These are phyloP conservation scores for Scortum barcoo DNA, from an alignment of 2,113 vertebrate genomes.

Conservation along the genomic window DNA sequence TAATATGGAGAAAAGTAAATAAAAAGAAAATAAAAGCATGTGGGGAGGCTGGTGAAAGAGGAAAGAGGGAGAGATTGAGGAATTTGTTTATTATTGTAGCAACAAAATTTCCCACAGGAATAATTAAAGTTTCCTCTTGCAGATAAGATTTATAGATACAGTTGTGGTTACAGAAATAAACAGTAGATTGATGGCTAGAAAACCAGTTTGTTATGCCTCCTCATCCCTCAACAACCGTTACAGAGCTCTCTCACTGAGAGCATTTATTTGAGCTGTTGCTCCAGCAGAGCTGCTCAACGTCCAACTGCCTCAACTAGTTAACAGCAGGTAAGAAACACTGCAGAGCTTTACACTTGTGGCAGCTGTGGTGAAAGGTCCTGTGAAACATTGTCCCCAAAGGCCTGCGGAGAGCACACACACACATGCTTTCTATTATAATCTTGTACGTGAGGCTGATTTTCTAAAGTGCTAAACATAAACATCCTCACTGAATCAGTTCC, in stretches of 20 bases:
- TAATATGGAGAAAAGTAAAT: neutral
- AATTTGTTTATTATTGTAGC: slow-evolving; percentile 45
- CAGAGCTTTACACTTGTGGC: slow-evolving; percentile 30
- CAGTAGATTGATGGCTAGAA: slow-evolving; percentile 27
- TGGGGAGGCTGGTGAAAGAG: neutral
- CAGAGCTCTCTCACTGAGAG: neutral
- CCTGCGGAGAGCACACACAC: slow-evolving; percentile 31
- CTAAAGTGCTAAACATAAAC: slow-evolving; percentile 61
- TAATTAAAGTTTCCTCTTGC: slow-evolving; percentile 10
- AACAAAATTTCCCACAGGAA: slow-evolving; percentile 29
- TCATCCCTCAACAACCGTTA: slow-evolving; percentile 1
- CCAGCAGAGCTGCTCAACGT: slow-evolving; percentile 11
- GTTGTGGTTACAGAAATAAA: slow-evolving; percentile 15
- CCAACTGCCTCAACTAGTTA: slow-evolving; percentile 10
- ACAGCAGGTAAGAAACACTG: slow-evolving; percentile 47
- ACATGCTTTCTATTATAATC: slow-evolving; percentile 62
- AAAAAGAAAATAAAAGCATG: too few relatives aligned
- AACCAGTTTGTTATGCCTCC: neutral
- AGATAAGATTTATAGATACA: neutral
- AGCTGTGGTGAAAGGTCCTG: slow-evolving; percentile 50
- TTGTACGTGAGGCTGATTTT: slow-evolving; percentile 30
- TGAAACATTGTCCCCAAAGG: slow-evolving; percentile 57
- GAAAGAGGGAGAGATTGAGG: neutral
- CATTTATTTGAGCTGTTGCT: slow-evolving; percentile 11
- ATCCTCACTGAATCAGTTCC: slow-evolving; percentile 54